phyloP scores from a whole-genome alignment of 2,888 invertebrate species.

The Diaphora mendica region DNA sequence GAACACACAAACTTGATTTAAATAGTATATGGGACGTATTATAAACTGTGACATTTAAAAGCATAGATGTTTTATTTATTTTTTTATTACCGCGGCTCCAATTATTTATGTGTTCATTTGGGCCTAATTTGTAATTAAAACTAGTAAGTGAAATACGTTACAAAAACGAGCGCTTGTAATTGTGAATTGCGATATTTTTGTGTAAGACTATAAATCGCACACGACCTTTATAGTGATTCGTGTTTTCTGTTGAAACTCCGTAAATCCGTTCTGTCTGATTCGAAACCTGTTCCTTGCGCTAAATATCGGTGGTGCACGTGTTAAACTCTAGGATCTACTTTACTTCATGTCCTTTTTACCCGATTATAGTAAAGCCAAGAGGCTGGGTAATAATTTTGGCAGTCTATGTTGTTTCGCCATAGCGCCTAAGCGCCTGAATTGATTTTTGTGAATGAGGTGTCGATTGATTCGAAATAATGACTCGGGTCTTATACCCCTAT shows the following conservation, averaged over 20 bases:
- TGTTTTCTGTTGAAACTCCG: neutral
- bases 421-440: too few relatives aligned
- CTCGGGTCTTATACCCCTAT: too few relatives aligned
- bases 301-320: neutral
- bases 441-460: too few relatives aligned
- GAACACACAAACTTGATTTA: neutral
- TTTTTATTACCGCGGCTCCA: neutral
- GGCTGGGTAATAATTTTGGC: too few relatives aligned
- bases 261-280: neutral
- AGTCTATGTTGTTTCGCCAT: too few relatives aligned
- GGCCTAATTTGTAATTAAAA: neutral
- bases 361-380: too few relatives aligned
- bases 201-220: neutral
- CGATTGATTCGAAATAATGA: too few relatives aligned
- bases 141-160: neutral
- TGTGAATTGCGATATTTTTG: neutral
- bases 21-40: neutral
- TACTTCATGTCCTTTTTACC: neutral
- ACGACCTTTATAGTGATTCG: neutral
- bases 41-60: too few relatives aligned
- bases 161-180: conserved; percentile 7
- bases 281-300: neutral
- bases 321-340: neutral
- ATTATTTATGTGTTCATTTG: neutral
- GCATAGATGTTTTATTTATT: neutral